Evolutionary conservation across 2,797 vertebrate species (phyloP).

Genomic region (Peromyscus attwateri): DNA sequence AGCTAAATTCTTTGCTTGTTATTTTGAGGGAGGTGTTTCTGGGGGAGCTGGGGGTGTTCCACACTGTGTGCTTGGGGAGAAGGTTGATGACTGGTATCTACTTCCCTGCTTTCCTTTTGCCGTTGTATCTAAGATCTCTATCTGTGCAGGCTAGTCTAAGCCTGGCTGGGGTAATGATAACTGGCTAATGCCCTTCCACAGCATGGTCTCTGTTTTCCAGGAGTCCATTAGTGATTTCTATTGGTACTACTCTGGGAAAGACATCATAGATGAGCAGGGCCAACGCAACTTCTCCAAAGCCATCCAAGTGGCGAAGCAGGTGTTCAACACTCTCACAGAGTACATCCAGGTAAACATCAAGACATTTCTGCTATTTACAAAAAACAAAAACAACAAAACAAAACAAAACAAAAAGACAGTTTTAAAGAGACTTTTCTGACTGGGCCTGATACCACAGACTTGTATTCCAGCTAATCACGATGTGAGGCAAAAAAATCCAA

Average conservation of each 20-base stretch:
- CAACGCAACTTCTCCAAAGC: slow-evolving; percentile 98
- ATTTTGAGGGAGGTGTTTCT: neutral
- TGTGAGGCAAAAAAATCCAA: neutral
- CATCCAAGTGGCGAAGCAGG: slow-evolving; percentile 98
- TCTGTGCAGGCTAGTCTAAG: neutral
- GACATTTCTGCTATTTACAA: neutral
- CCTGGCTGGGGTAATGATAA: neutral
- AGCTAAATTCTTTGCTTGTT: slow-evolving; percentile 40
- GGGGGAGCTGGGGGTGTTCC: neutral
- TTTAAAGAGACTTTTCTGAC: neutral
- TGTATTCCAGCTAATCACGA: neutral
- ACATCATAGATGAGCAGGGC: slow-evolving; percentile 97
- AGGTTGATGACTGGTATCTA: neutral
- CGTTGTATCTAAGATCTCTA: neutral
- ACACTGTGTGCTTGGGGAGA: neutral
- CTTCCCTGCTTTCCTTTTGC: neutral
- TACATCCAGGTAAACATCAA: slow-evolving; percentile 94
- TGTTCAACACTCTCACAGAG: slow-evolving; percentile 97
- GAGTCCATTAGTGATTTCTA: slow-evolving; percentile 99
- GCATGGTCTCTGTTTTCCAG: slow-evolving; percentile 83
- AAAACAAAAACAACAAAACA: neutral
- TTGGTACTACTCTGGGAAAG: slow-evolving; percentile 99
- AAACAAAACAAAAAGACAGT: too few relatives aligned
- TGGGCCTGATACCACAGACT: neutral
- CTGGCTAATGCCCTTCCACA: neutral